Conservation (phyloP, 1,140 invertebrate species). For the Drosophila subobscura region DNA sequence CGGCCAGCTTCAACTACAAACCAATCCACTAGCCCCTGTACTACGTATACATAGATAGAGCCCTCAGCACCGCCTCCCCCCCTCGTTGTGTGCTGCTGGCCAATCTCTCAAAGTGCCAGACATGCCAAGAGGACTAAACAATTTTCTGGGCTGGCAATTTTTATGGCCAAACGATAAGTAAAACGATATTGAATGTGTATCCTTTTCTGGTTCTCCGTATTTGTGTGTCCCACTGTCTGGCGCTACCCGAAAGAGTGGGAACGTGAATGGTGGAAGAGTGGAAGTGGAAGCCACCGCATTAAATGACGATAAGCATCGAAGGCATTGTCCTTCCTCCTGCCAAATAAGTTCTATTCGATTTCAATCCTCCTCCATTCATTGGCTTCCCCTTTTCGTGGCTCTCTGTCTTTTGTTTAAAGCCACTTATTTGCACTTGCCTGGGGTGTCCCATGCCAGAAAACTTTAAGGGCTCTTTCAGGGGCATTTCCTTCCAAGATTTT, state of each 20-base stretch:
- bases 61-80: neutral
- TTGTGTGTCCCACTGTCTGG: slow-evolving; percentile 7
- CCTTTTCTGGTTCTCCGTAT: slow-evolving; percentile 37
- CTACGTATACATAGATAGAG: too few species aligned
- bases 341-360: slow-evolving; percentile 35
- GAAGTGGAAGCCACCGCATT: slow-evolving; percentile 52
- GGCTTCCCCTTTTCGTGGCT: slow-evolving; percentile 1
- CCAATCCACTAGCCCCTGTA: slow-evolving; percentile 36
- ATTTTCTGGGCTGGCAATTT: slow-evolving; percentile 81
- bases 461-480: slow-evolving; percentile 37
- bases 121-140: slow-evolving; percentile 80
- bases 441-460: neutral
- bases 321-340: slow-evolving; percentile 49
- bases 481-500: neutral
- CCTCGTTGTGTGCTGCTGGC: slow-evolving; percentile 11
- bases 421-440: slow-evolving; percentile 63
- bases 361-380: neutral
- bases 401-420: slow-evolving; percentile 50
- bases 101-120: slow-evolving; percentile 81
- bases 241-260: neutral
- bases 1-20: slow-evolving; percentile 22
- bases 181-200: slow-evolving; percentile 77
- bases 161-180: slow-evolving; percentile 81
- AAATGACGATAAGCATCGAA: slow-evolving; percentile 71
- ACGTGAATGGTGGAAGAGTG: neutral